Base-by-base conservation (phyloP, 2,888 invertebrate genomes). In the Mallateleia sp. region DNA sequence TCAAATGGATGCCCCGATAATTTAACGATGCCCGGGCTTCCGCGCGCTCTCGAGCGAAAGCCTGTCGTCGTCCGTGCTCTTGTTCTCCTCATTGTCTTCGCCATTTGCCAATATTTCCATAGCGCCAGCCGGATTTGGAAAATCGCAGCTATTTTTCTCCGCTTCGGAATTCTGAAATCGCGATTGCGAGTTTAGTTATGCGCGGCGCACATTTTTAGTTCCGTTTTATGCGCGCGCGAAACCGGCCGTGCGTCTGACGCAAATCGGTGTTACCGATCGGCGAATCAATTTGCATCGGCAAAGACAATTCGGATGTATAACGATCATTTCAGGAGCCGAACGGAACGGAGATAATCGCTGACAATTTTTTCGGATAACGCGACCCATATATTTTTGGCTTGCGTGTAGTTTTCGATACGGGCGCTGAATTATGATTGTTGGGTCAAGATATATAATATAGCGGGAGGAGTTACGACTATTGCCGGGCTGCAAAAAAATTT, bases 1-100 rank as follows among this genome's bases (percentile, higher is more conserved):
- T 91, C 93, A 92, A 94, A 94, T 93, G 93, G 93, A 93, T 93
- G 93, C 91, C 85, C 90, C 93, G 92, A 94, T 94, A 94, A 94
- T 92, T 94, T 93, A 83, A 94, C 91, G 88, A 78, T 88, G 88
- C 89, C 75, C 72, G 66, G 72, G 25, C 56, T 78, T 74, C 72
- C 78, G 79, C 83, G 86, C 85, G 87, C 86, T 84, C 78, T 87
- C 64, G 32, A 67, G 75, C 82, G 79, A 56, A 72, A 75, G 64
- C 77, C 45, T 64, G 56, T 66, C 77, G 47, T 80, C 67, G 72
- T 67, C 58, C 18, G 52, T 20, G 24, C 42, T 82, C 86, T 75
- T 83, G 75, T 88, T 91, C 87, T 91, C 90, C 90, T 90, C 91
- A 90, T 92, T 92, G 90, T 90, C 90, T 89, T 87, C 89, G 88